Evolutionary conservation across 1,140 invertebrate genomes (phyloP), one percentile per base, ranked within the genome.

Genomic region (Brachionus koreanus): DNA sequence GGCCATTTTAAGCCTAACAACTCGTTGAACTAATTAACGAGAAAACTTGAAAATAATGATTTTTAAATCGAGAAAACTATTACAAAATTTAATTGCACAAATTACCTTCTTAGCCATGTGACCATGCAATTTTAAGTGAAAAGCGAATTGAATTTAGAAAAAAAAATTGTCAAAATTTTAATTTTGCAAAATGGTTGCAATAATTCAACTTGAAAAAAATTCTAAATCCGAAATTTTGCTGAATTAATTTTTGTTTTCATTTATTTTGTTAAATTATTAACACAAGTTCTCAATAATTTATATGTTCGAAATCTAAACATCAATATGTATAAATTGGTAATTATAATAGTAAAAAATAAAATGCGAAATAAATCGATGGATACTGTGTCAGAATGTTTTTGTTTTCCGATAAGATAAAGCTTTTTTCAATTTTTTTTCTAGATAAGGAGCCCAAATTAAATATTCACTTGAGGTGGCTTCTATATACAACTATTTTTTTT

Each of bases 1-100:
- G 63, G 12, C 63, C 29, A 65, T 5, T 65, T 65, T 65, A 33
- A 65, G 29, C 12, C 25, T 33, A 65, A 65, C 6, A 65, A 33
- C 3, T 65, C 33, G 29, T 5, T 23, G 49, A 7, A 57, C 49
- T 57, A 57, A 57, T 57, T 57, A 57, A 57, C n/a, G 16, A 57
- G 49, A 57, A 57, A 57, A 57, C 49, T 10, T 57, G 49, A 57
- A 57, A 57, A 5, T 57, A 57, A 65, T 65, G 63, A 65, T 65
- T 65, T 65, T 65, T 65, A 37, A 57, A 57, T 57, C 49, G 49
- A 57, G 16, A 57, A 57, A 57, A 57, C 49, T 57, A 57, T 57
- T 57, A 57, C 49, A 57, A 57, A 57, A 57, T 57, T 57, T 57
- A 57, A 57, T 57, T 57, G 49, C 16, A 23, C 19, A 57, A 57